phyloP scores from a whole-genome alignment of 37 sponge, comb jelly and placozoan species.

The Cliona cf. orientalis region DNA sequence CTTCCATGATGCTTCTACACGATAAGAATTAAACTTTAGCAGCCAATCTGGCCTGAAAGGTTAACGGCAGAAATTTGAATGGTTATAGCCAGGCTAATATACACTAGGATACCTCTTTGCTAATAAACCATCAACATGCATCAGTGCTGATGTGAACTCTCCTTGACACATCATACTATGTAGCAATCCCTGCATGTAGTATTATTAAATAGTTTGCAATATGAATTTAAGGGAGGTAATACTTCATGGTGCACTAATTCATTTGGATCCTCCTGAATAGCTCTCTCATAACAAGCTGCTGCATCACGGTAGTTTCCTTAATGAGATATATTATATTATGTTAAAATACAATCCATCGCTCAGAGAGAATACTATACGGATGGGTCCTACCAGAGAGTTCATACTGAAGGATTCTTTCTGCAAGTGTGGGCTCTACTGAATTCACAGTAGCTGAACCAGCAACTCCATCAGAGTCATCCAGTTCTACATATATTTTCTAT shows the following conservation, averaged over 20 bases:
- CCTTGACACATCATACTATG: constrained; percentile 77
- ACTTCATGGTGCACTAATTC: constrained; percentile 60
- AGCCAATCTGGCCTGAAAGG: constrained; percentile 73
- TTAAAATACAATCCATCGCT: too few species aligned
- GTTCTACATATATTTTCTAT: constrained; percentile 70
- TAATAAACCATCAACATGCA: constrained; percentile 68
- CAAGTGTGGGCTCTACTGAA: constrained; percentile 30
- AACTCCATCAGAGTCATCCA: constrained; percentile 84
- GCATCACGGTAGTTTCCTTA: constrained; percentile 81
- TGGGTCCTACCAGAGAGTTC: constrained; percentile 54
- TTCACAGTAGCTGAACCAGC: constrained; percentile 69
- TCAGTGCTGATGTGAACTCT: constrained; percentile 65
- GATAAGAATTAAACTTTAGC: constrained; percentile 55
- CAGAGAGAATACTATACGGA: background rate
- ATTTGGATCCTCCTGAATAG: constrained; percentile 55
- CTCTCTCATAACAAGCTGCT: constrained; percentile 61
- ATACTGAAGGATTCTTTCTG: constrained; percentile 67
- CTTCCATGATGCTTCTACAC: constrained; percentile 87
- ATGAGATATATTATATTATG: background rate
- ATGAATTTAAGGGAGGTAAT: background rate
- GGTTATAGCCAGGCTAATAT: background rate
- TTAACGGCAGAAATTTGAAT: background rate
- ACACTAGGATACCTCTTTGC: constrained; percentile 28
- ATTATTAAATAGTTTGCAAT: background rate
- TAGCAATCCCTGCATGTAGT: constrained; percentile 60